These are phyloP conservation scores for Alfaro cultratus DNA, from an alignment of 2,797 vertebrate genomes.

Conservation along the genomic window DNA sequence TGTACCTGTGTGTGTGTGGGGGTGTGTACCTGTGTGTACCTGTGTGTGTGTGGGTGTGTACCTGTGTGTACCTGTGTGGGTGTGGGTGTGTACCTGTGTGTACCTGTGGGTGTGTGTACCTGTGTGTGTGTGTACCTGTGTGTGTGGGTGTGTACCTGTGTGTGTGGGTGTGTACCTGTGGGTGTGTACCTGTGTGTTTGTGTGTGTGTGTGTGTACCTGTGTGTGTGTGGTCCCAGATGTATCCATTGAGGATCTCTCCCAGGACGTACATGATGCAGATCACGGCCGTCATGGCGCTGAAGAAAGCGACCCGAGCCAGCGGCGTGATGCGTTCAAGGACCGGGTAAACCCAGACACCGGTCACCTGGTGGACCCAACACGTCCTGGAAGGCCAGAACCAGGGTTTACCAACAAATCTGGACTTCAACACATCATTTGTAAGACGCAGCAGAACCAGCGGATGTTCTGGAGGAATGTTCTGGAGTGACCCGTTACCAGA, in stretches of 20 bases:
- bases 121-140: background rate
- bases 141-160: background rate
- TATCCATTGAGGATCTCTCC: slow-evolving; percentile 95
- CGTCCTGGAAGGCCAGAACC: slow-evolving; percentile 74
- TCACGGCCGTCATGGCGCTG: slow-evolving; percentile 78
- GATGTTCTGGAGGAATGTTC: no score
- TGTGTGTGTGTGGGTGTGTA: no score
- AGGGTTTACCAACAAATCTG: background rate
- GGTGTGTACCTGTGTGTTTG: background rate
- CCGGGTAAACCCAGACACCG: slow-evolving; percentile 95
- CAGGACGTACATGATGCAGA: slow-evolving; percentile 89
- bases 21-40: no score
- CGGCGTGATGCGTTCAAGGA: slow-evolving; percentile 89
- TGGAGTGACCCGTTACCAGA: slow-evolving; percentile 85
- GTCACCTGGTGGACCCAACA: slow-evolving; percentile 97
- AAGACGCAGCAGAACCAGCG: no score
- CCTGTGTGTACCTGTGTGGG: slow-evolving; percentile 62
- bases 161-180: background rate
- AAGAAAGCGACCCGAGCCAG: slow-evolving; percentile 89
- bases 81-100: slow-evolving; percentile 48
- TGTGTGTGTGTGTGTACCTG: slow-evolving; percentile 39
- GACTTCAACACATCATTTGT: no score
- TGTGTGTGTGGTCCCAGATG: slow-evolving; percentile 89
- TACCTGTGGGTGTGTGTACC: no score
- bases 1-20: slow-evolving; percentile 28